Percentiles rank a stretch among this genome's conserved stretches.
phyloP scores from a whole-genome alignment of 2,113 vertebrate genomes.

The Vanacampus margaritifer region DNA sequence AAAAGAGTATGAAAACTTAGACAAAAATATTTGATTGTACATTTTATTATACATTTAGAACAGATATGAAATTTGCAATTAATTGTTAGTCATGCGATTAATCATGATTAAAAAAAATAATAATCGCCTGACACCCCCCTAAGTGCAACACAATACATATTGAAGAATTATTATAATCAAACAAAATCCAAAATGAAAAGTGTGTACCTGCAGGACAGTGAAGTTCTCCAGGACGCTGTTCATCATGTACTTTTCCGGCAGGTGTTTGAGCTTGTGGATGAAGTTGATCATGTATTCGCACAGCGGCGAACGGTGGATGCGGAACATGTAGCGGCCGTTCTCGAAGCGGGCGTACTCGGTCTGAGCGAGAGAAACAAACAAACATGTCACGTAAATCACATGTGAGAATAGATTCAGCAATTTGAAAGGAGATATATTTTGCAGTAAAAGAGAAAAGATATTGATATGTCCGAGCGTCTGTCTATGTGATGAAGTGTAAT shows the following conservation, averaged over 20 bases:
- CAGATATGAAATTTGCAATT: too few species aligned
- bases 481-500: slow-evolving; percentile 48
- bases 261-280: slow-evolving; percentile 94
- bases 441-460: not conserved
- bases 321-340: slow-evolving; percentile 85
- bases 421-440: not conserved
- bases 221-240: slow-evolving; percentile 97
- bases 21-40: too few species aligned
- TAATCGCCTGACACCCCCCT: too few species aligned
- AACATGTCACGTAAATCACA: not conserved
- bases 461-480: not conserved
- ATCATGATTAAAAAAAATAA: too few species aligned
- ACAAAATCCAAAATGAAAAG: not conserved
- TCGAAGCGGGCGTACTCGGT: slow-evolving; percentile 91
- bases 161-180: too few species aligned
- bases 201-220: slow-evolving; percentile 86
- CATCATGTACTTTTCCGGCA: slow-evolving; percentile 97
- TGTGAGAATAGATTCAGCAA: not conserved
- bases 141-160: too few species aligned
- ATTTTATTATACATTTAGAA: too few species aligned
- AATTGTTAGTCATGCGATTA: too few species aligned
- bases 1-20: too few species aligned
- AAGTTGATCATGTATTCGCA: slow-evolving; percentile 98
- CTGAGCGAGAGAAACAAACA: slow-evolving; percentile 59
- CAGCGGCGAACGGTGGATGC: slow-evolving; percentile 90